Base-by-base conservation (phyloP, 2,888 invertebrate genomes). In the Eupithecia subumbrata region DNA sequence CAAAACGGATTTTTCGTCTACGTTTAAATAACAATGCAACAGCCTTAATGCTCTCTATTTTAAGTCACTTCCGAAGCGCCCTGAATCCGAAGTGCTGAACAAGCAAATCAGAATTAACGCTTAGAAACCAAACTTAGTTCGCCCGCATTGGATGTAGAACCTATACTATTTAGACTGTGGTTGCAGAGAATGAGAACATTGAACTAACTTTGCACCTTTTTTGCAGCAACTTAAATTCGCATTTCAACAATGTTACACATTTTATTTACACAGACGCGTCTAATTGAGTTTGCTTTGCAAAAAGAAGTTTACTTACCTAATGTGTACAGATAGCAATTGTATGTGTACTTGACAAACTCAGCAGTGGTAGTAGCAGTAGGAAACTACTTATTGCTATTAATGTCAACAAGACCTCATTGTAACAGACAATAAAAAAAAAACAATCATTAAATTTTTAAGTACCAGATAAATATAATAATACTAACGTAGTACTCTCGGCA, bases 181-280 rank as follows among this genome's bases (percentile, higher is more conserved):
- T 40, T 14, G 43, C 68, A 43, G 43, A 43, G 68, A 68, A 43
- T 45, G 37, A 40, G 67, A 68, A 43, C 68, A 16, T 68, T 68
- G 43, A 40, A 43, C 68, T 67, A 22, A 40, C n/a, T 67, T 18
- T 64, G 64, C 30, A 34, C 30, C 34, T 30, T 64, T 63, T 64
- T 67, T 37, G 18, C 67, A 64, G 64, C 64, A 64, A 64, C 64
- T 67, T 67, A 40, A 67, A 67, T 67, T 40, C 67, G 12, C 56
- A 77, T 75, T 76, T 77, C 72, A 73, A 69, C 69, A 73, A 76
- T 69, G 76, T 72, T 70, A 72, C 76, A 71, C 64, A 73, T 76
- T 75, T 22, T 45, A 67, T 45, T 48, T 68, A 68, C 67, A 56
- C 52, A 56, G 43, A 9, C 40, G 40, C 34, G 64, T 34, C 5